Evolutionary conservation across 2,888 invertebrate genomes (phyloP), one percentile per base, ranked within the genome.

Genomic region (Acrocera orbiculus): DNA sequence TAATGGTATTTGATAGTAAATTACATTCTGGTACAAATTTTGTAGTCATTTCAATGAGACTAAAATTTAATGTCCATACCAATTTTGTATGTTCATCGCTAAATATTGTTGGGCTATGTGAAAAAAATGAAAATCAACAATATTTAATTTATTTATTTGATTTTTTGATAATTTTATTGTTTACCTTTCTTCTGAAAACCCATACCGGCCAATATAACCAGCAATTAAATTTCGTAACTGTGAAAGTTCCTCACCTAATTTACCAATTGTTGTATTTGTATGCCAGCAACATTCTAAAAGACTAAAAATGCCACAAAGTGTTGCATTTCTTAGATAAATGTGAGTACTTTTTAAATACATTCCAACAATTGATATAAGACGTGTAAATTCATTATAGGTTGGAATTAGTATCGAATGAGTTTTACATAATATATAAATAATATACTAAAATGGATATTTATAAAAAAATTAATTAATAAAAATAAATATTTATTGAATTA

Each of bases 11-110:
- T 14, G 65, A 61, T 35, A 68, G 58, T 47, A 69, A 62, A 56
- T 69, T 67, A 27, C 65, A 58, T 42, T 70, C 71, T 32, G 68
- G 60, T 41, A 69, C 69, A 34, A 65, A 63, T 48, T 77, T 75
- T 41, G 73, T 70, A 22, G 76, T 63, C 50, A 74, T 72, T 57
- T 83, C 82, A 46, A 81, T 63, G 38, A 83, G 59, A 56, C 75
- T 79, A 57, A 81, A 81, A 31, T 75, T 71, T 30, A 79, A 56
- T 17, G 78, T 69, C 79, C 81, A 82, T 49, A 81, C 66, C 30
- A 74, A 60, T 42, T 77, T 60, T 34, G 70, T 67, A 50, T 80
- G 77, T 42, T 73, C 71, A 49, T 73, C 71, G 45, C 58, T 59
- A 41, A 52, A 56, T 23, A 50, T 45, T 38, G 54, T 43, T 4